Conservation (phyloP, 2,113 vertebrate species). For the Chloebia gouldiae region DNA sequence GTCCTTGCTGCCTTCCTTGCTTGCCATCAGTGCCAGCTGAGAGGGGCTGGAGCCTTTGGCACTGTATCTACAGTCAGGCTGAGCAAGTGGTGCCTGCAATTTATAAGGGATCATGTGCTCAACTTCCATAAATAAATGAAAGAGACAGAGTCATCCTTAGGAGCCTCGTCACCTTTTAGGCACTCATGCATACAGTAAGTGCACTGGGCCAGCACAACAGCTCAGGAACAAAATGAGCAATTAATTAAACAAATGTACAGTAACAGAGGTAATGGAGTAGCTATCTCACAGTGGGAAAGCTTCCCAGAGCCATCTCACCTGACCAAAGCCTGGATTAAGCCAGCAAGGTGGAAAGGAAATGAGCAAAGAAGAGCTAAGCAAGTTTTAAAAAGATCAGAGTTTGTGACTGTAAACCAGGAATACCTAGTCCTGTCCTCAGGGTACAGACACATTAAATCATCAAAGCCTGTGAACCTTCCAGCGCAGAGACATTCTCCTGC, state of each 20-base stretch:
- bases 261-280: conserved; percentile 64
- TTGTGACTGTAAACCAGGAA: background rate
- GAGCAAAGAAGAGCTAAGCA: background rate
- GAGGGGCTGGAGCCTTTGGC: conserved; percentile 20
- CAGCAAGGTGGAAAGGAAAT: conserved; percentile 18
- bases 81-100: conserved; percentile 55
- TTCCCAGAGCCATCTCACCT: conserved; percentile 63
- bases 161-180: conserved; percentile 71
- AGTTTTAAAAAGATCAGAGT: background rate
- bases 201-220: conserved; percentile 60
- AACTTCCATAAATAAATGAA: conserved; percentile 77
- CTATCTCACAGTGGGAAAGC: conserved; percentile 49
- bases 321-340: conserved; percentile 9
- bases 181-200: conserved; percentile 72
- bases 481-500: background rate
- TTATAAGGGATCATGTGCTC: conserved; percentile 72
- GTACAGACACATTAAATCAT: conserved; percentile 46
- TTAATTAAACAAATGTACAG: conserved; percentile 79
- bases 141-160: conserved; percentile 70
- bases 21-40: background rate
- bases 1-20: background rate
- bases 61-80: conserved; percentile 45
- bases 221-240: conserved; percentile 76
- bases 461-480: conserved; percentile 22
- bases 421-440: background rate